Evolutionary conservation across 2,797 vertebrate genomes (phyloP).

Genomic region (Podarcis siculus): DNA sequence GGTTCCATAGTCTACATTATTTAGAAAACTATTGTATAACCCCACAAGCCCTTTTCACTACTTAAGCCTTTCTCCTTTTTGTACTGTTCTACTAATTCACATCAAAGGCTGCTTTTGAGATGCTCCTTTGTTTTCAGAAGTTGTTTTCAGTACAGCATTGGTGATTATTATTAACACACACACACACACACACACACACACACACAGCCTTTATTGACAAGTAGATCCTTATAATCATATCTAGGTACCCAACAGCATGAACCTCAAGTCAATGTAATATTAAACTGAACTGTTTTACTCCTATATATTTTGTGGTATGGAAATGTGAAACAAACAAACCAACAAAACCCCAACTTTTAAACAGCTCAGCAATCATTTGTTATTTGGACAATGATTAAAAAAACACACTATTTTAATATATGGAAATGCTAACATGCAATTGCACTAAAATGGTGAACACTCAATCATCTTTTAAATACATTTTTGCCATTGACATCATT

Average conservation of each 20-base stretch:
- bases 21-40: background rate
- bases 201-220: background rate
- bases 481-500: background rate
- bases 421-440: constrained; percentile 25
- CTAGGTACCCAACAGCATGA: background rate
- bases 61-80: background rate
- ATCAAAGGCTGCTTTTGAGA: background rate
- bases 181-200: too few relatives aligned
- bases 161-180: background rate
- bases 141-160: background rate
- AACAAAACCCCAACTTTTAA: constrained; percentile 18
- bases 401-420: constrained; percentile 18
- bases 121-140: background rate
- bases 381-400: background rate
- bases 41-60: background rate
- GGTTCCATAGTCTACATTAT: background rate
- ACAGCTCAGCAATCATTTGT: background rate
- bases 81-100: background rate
- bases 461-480: constrained; percentile 2
- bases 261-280: background rate
- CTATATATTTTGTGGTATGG: constrained; percentile 1
- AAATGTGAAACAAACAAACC: constrained; percentile 7
- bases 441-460: constrained; percentile 8
- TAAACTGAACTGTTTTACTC: background rate
- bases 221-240: background rate